Evolutionary conservation across 2,113 vertebrate species (phyloP).

Genomic region (Corythornis vintsioides): DNA sequence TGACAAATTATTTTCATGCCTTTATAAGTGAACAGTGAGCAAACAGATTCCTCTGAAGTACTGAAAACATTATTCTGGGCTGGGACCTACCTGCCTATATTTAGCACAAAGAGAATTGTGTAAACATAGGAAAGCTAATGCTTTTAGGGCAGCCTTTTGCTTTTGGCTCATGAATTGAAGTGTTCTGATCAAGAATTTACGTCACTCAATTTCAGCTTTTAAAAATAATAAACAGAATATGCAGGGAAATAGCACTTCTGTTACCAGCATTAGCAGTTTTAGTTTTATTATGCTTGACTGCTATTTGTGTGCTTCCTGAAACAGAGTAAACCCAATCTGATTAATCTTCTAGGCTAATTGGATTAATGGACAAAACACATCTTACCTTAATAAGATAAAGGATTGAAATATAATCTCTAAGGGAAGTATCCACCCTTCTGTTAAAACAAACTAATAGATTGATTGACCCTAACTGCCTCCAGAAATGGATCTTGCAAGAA

Average conservation of each 20-base stretch:
- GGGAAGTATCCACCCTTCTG: constrained; percentile 18
- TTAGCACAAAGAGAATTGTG: constrained; percentile 14
- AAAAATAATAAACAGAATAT: constrained; percentile 17
- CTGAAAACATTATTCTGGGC: constrained; percentile 17
- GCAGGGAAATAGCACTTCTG: background rate
- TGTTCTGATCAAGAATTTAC: background rate
- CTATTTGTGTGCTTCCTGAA: constrained; percentile 24
- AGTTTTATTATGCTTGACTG: background rate
- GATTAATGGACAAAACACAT: constrained; percentile 64
- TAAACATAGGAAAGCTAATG: background rate
- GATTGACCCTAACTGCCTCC: background rate
- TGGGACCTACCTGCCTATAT: constrained; percentile 17
- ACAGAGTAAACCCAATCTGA: background rate
- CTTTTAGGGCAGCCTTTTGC: constrained; percentile 1
- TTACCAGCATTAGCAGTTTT: background rate
- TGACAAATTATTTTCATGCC: background rate
- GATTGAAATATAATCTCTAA: background rate
- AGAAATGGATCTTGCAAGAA: background rate
- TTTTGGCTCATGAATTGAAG: constrained; percentile 3
- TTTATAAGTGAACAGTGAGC: background rate
- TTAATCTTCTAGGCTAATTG: constrained; percentile 22
- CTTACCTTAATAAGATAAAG: constrained; percentile 56
- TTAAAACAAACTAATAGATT: constrained; percentile 22
- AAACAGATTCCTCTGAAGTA: background rate
- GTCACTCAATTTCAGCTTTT: background rate